A percentile compares a stretch with the other conserved stretches of the same genome.
Conservation (phyloP, 2,113 vertebrate species). For the Cynopterus brachyotis region DNA sequence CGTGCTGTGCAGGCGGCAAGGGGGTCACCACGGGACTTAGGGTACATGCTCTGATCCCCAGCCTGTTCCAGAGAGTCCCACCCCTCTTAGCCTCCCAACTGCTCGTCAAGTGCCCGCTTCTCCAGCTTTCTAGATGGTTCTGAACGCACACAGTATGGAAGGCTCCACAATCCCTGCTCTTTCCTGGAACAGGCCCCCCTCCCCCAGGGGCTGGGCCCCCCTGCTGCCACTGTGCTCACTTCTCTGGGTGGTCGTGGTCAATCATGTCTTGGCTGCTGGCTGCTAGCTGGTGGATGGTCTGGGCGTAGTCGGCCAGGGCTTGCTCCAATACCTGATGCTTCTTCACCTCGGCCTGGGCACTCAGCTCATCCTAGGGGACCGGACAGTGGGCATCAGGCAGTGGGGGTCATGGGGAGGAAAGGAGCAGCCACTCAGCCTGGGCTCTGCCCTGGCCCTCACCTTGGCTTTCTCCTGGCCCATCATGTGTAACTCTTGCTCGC, state of each 20-base stretch:
- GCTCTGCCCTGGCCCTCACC: conserved; percentile 77
- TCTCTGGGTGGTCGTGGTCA: conserved; percentile 92
- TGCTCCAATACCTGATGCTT: conserved; percentile 93
- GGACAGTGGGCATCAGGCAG: neutral
- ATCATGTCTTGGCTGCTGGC: conserved; percentile 93
- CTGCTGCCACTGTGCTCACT: conserved; percentile 77
- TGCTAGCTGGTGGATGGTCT: conserved; percentile 92
- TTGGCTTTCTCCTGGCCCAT: conserved; percentile 97
- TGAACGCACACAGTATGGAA: neutral
- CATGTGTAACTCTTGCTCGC: conserved; percentile 97
- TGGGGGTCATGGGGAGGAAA: accelerated
- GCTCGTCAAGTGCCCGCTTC: neutral
- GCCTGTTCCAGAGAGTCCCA: neutral
- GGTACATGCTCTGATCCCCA: neutral
- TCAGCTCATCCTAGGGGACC: conserved; percentile 90
- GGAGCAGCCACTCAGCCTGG: neutral
- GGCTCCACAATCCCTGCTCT: neutral
- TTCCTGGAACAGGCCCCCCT: neutral
- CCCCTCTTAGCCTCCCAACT: neutral
- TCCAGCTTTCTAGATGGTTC: neutral
- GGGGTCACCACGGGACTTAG: neutral
- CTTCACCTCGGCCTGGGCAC: conserved; percentile 94
- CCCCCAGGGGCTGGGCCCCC: no score
- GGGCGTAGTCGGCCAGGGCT: conserved; percentile 92
- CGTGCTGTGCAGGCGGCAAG: conserved; percentile 71